Percentiles rank a stretch among this genome's conserved stretches.
Evolutionary conservation across 2,113 vertebrate species (phyloP).

Genomic region (Oreochromis spilurus): DNA sequence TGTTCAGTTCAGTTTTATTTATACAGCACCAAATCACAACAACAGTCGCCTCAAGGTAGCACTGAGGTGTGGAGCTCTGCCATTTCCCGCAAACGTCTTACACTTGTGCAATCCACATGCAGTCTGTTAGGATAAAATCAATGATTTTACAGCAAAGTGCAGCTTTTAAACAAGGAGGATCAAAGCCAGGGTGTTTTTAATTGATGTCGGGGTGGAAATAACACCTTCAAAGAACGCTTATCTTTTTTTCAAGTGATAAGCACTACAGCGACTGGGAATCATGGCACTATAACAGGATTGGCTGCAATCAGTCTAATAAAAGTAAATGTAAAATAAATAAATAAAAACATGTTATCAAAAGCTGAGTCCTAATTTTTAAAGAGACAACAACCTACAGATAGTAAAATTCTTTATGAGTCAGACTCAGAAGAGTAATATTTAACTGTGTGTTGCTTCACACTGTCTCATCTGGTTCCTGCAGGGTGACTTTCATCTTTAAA

Average conservation of each 20-base stretch:
- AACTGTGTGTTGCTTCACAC: accelerated
- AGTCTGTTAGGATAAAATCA: neutral
- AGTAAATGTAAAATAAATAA: neutral
- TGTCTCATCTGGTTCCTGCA: neutral
- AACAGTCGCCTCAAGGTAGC: neutral
- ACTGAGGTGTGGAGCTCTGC: neutral
- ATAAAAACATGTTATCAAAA: neutral
- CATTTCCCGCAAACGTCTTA: accelerated
- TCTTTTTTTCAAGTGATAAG: neutral
- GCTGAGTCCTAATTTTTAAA: neutral
- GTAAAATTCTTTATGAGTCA: neutral
- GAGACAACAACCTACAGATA: neutral
- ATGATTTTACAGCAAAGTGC: neutral
- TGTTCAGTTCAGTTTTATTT: neutral
- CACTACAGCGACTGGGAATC: accelerated
- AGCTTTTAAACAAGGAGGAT: neutral
- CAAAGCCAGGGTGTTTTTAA: neutral
- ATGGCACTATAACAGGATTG: accelerated
- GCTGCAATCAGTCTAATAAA: too few species aligned
- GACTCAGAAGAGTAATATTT: neutral
- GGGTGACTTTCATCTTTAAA: neutral
- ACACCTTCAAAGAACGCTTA: neutral
- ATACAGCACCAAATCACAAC: neutral
- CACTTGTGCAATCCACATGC: neutral
- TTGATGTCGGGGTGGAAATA: accelerated